phyloP scores from a whole-genome alignment of 64 coral and sea anemone species.

The Acropora tenuis region DNA sequence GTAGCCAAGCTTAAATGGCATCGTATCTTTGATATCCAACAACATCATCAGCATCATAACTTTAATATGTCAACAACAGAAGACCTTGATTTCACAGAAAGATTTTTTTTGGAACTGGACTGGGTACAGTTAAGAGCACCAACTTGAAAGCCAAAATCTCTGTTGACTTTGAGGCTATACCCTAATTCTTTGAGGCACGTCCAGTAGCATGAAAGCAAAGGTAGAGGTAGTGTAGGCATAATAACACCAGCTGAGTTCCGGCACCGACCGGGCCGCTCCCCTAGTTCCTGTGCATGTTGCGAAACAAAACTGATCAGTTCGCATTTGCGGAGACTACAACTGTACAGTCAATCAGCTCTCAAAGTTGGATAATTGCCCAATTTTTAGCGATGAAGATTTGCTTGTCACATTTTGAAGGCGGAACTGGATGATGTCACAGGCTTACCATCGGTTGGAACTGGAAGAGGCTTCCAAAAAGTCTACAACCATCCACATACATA shows the following conservation, averaged over 20 bases:
- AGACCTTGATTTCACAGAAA: not conserved
- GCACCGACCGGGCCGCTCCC: not conserved
- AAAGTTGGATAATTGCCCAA: constrained; percentile 34
- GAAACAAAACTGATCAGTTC: too few species aligned
- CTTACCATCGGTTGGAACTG: too few species aligned
- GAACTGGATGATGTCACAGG: too few species aligned
- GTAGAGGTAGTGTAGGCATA: too few species aligned
- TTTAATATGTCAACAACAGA: not conserved
- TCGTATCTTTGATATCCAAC: constrained; percentile 28
- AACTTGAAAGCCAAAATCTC: constrained; percentile 15
- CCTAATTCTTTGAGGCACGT: too few species aligned
- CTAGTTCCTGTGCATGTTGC: not conserved
- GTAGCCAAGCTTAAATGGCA: constrained; percentile 42
- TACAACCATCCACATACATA: too few species aligned
- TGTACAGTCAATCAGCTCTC: not conserved
- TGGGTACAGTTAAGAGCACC: constrained; percentile 50
- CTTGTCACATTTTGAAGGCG: constrained; percentile 21
- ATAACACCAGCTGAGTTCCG: not conserved
- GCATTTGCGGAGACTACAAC: too few species aligned
- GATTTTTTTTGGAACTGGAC: constrained; percentile 24
- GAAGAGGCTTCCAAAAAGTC: too few species aligned
- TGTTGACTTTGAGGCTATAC: too few species aligned
- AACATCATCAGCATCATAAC: too few species aligned
- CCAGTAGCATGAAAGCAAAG: too few species aligned
- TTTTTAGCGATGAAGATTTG: not conserved